These are phyloP conservation scores for Orthosia gothica DNA, from an alignment of 2,888 invertebrate species.

Conservation along the genomic window DNA sequence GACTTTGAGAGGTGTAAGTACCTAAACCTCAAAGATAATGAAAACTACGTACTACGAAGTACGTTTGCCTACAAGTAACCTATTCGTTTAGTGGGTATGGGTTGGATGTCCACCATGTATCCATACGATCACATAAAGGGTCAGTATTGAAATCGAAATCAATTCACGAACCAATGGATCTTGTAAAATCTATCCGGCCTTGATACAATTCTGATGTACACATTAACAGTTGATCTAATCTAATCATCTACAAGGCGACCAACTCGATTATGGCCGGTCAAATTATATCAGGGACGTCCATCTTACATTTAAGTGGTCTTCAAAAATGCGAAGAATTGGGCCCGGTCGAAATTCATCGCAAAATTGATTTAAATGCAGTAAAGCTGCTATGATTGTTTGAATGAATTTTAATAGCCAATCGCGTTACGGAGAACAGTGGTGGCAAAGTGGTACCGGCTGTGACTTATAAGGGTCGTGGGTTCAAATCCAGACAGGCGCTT, in stretches of 20 bases:
- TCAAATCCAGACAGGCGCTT: too few species aligned
- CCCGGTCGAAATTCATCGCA: background rate
- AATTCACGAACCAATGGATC: conserved; percentile 46
- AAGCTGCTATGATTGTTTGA: background rate
- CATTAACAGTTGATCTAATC: conserved; percentile 48
- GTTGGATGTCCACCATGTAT: background rate
- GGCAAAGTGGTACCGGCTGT: too few species aligned
- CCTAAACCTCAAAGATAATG: too few species aligned
- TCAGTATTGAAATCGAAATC: conserved; percentile 21
- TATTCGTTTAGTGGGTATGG: too few species aligned
- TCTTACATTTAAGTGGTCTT: conserved; percentile 18
- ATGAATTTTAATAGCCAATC: background rate
- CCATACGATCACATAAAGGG: conserved; percentile 6
- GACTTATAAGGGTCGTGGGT: too few species aligned
- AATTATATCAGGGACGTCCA: conserved; percentile 25
- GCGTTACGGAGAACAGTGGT: too few species aligned
- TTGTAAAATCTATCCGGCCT: conserved; percentile 36
- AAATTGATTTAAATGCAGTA: background rate
- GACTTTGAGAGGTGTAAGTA: too few species aligned
- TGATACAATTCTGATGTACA: conserved; percentile 34
- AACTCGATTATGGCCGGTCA: conserved; percentile 44
- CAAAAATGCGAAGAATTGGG: background rate
- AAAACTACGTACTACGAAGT: too few species aligned
- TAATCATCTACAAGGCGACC: conserved; percentile 48
- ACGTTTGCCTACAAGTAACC: too few species aligned